phyloP scores from a whole-genome alignment of 30 jellyfish, hydroid and myxozoan genomes.

The Chironex yamaguchii region DNA sequence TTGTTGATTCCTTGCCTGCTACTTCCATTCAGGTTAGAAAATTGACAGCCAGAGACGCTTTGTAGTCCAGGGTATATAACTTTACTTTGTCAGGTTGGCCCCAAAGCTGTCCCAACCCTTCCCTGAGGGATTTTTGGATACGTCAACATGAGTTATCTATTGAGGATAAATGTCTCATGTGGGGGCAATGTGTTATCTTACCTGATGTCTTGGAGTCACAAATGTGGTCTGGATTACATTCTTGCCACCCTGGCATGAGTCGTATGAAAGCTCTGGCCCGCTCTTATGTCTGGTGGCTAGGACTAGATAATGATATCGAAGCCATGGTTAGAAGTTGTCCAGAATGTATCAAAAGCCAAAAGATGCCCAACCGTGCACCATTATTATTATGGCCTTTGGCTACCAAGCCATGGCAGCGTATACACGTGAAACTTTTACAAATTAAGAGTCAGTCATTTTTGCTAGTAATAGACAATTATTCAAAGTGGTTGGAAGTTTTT shows the following conservation, averaged over 20 bases:
- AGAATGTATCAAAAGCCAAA: too few relatives aligned
- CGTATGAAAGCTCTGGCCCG: slow-evolving; percentile 30
- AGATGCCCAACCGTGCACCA: too few relatives aligned
- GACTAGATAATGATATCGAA: slow-evolving; percentile 30
- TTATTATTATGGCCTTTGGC: too few relatives aligned
- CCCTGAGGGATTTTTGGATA: neutral
- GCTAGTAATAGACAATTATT: too few relatives aligned
- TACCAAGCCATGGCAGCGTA: too few relatives aligned
- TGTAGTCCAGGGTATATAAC: neutral
- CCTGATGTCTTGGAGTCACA: too few relatives aligned
- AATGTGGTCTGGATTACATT: slow-evolving; percentile 24
- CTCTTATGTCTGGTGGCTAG: slow-evolving; percentile 43
- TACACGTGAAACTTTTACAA: too few relatives aligned
- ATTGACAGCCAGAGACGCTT: neutral
- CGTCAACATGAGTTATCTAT: neutral
- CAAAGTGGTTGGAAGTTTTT: too few relatives aligned
- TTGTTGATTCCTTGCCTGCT: neutral
- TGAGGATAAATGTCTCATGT: neutral
- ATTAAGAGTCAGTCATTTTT: neutral
- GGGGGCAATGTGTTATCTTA: slow-evolving; percentile 6
- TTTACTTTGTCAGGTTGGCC: neutral
- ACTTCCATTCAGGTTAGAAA: neutral
- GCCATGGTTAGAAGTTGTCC: too few relatives aligned
- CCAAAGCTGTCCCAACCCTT: neutral
- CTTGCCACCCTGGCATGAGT: slow-evolving; percentile 29